Evolutionary conservation across 2,113 vertebrate species (phyloP).

Genomic region (Myotis brandtii): DNA sequence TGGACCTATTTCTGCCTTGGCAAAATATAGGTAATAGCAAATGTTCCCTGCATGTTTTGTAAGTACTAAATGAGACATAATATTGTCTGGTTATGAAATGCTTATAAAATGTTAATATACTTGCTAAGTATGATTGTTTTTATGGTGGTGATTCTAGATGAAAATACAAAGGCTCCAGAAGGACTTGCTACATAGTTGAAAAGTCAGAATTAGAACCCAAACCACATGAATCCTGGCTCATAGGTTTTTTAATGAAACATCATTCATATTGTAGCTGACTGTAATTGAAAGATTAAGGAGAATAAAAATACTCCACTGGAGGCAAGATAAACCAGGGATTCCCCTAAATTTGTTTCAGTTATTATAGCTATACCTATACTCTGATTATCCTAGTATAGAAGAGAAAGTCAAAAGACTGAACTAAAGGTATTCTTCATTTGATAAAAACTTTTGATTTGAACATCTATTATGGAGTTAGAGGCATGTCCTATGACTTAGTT

Average conservation of each 20-base stretch:
- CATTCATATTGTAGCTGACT: neutral
- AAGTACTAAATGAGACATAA: neutral
- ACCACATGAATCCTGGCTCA: neutral
- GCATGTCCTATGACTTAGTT: neutral
- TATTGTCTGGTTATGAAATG: neutral
- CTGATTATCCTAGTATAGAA: neutral
- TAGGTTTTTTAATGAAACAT: neutral
- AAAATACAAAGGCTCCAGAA: neutral
- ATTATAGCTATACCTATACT: neutral
- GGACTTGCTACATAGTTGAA: neutral
- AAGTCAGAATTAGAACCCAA: constrained; percentile 13
- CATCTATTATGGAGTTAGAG: constrained; percentile 11
- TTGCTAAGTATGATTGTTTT: neutral
- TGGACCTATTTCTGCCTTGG: neutral
- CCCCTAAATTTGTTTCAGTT: neutral
- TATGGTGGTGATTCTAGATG: neutral
- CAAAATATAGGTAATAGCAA: neutral
- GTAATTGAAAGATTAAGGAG: neutral
- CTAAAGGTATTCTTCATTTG: neutral
- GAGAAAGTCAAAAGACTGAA: neutral
- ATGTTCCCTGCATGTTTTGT: neutral
- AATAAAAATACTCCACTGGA: neutral
- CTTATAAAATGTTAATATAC: neutral
- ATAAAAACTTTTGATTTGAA: neutral
- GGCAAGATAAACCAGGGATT: neutral